Base-by-base conservation (phyloP, 2,888 invertebrate genomes). In the Didymodactylos carnosus region DNA sequence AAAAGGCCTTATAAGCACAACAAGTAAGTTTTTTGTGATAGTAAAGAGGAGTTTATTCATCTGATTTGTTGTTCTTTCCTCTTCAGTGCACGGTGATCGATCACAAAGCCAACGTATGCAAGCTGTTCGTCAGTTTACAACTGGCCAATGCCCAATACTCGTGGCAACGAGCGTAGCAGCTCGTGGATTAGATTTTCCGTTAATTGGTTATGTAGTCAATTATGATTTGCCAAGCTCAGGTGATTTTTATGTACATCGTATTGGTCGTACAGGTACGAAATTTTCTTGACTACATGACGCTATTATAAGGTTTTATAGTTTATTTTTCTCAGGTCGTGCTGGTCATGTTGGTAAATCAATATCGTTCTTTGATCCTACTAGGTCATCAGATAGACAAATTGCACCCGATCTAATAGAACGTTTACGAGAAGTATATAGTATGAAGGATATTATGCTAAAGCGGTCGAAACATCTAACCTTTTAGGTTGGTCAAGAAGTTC, bases 201-300 rank as follows among this genome's bases (percentile, higher is more conserved):
- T 87, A 80, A 90, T 75, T 41, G 71, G 71, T 81, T 97, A 98
- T 86, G 98, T 99, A 78, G 95, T 99, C 80, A 99, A 99, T 86
- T 99, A 94, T 86, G 98, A 99, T 86, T 86, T 99, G 81, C 98
- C 98, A 70, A 91, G 91, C 69, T 95, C 97, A 84, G 94, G 97
- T 78, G 98, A 98, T 83, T 98, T 98, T 84, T 99, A 99, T 84
- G 72, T 76, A n/a, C 76, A 76, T 62, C 43, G 76, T n/a, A 76
- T 76, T 69, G 74, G 75, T 72, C 69, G 76, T 13, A 76, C 74
- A 40, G 75, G 75, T 62, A 14, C n/a, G n/a, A n/a, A n/a, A 1
- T 11, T 35, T 62, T 29, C 19, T 11, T 35, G 10, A 35, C 16
- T n/a, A n/a, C n/a, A n/a, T n/a, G n/a, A n/a, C n/a, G n/a, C n/a